Base-by-base conservation (phyloP, 2,113 vertebrate genomes). In the Notothenia coriiceps region DNA sequence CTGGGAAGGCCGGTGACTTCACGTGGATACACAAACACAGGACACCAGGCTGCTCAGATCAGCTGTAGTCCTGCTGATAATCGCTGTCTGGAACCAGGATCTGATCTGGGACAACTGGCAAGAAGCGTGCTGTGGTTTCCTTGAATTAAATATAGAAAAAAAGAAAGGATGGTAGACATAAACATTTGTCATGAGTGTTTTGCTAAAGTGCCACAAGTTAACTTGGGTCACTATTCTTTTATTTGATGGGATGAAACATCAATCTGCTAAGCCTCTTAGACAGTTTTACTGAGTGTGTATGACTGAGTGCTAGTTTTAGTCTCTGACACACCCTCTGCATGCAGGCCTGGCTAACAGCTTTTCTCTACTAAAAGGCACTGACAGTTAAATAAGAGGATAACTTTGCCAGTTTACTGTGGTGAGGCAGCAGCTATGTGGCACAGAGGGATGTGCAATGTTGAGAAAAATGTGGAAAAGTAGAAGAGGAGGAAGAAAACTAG, bases 331-430 rank as follows among this genome's bases (percentile, higher is more conserved):
- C 74, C 80, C 77, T 83, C 40, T 33, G 62, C 51, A 60, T 13
- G 57, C 59, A 63, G 67, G 75, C 59, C 79, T 83, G 84, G 76
- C 62, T 54, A 78, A 76, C 64, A 46, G 9, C 69, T 63, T 67
- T 69, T 49, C 60, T 50, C 47, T 43, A 25, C 72, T 77, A 46
- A 76, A 77, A 40, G 43, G 74, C 61, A 75, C 51, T 72, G 79
- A 70, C 54, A 65, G 57, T 88, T 83, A 86, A 89, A 90, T 79
- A 81, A 86, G 79, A 83, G 81, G 70, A 74, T 85, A 70, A n/a
- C 60, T 18, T 69, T 84, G 85, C 83, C 86, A 86, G 67, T 50
- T 52, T 63, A 52, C 29, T 74, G 75, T 70, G 79, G 86, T 83
- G 56, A 80, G 78, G 80, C 40, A 73, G 70, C 29, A 51, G 64